Evolutionary conservation across 64 coral and sea anemone genomes (phyloP), one percentile per base, ranked within the genome.

Genomic region (Acropora yongei): DNA sequence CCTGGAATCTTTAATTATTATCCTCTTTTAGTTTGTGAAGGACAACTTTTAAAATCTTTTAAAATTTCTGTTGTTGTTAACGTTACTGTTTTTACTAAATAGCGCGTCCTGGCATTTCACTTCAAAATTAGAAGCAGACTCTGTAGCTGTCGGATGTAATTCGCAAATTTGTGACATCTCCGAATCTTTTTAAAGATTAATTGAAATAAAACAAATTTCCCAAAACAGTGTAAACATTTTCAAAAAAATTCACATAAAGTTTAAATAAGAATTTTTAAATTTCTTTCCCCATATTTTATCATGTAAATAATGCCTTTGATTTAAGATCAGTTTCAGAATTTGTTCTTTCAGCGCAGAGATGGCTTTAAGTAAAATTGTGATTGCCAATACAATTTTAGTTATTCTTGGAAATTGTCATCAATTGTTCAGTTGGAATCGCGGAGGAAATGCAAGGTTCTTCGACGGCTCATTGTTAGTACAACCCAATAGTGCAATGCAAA

Each of bases 401-500:
- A 13, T 49, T 10, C 5, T 85, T 3, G 82, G 46, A 85, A 2
- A 85, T 13, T 72, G 47, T 4, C 43, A 8, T 2, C 61, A 8
- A 48, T n/a, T 41, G 0, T 11, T 20, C 2, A 39, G 65, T 71
- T 85, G 61, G 82, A 67, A 85, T 71, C 82, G 82, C 1, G 44
- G 2, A 6, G 8, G 19, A 9, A 71, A 85, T 6, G 18, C 61
- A 1, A 47, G 44, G 72, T 71, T 20, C 18, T 85, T 85, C 45
- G 44, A 85, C 12, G 82, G 82, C 30, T 17, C 65, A 69, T 61
- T 72, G 0, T 71, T 85, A 7, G 10, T 71, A 8, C 65, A 41
- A n/a, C 82, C 18, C n/a, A 16, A 85, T 3, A 20, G 66, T 49
- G 82, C 82, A n/a, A 44, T 85, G 6, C 40, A 85, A 48, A 85